phyloP scores from a whole-genome alignment of 2,888 invertebrate species.

The Mythimna vitellina region DNA sequence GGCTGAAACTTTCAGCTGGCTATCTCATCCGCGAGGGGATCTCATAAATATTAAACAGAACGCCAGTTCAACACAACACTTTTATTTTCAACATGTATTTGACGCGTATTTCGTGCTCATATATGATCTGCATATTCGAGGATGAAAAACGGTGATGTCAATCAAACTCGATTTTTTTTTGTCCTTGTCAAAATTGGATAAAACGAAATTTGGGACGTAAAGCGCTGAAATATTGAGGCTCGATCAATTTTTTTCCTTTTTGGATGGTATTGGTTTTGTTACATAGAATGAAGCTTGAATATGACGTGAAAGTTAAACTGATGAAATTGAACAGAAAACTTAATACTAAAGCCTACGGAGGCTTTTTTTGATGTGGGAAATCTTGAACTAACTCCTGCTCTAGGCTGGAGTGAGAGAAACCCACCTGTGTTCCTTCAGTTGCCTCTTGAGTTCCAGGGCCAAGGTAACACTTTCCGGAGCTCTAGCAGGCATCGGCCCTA shows the following conservation, averaged over 20 bases:
- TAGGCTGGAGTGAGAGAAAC: too few relatives aligned
- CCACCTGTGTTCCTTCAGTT: too few relatives aligned
- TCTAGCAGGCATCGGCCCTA: too few relatives aligned
- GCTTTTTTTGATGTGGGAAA: too few relatives aligned
- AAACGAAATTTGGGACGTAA: slow-evolving; percentile 28
- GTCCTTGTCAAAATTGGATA: slow-evolving; percentile 41
- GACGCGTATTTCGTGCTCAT: slow-evolving; percentile 65
- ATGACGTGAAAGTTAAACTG: neutral
- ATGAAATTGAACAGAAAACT: neutral
- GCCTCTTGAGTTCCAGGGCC: too few relatives aligned
- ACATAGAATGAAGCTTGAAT: neutral
- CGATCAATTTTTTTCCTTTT: slow-evolving; percentile 12
- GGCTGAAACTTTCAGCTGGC: slow-evolving; percentile 75
- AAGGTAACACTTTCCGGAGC: too few relatives aligned
- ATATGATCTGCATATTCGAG: slow-evolving; percentile 65
- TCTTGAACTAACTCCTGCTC: too few relatives aligned
- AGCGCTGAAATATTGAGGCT: slow-evolving; percentile 23
- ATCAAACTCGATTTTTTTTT: slow-evolving; percentile 47
- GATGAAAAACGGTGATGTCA: slow-evolving; percentile 53
- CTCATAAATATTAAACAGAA: slow-evolving; percentile 81
- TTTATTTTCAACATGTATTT: slow-evolving; percentile 72
- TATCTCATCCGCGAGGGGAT: slow-evolving; percentile 70
- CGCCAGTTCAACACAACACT: slow-evolving; percentile 71
- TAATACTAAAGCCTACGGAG: neutral
- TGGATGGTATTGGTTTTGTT: neutral